phyloP scores from a whole-genome alignment of 2,113 vertebrate genomes.

The Antennarius striatus region DNA sequence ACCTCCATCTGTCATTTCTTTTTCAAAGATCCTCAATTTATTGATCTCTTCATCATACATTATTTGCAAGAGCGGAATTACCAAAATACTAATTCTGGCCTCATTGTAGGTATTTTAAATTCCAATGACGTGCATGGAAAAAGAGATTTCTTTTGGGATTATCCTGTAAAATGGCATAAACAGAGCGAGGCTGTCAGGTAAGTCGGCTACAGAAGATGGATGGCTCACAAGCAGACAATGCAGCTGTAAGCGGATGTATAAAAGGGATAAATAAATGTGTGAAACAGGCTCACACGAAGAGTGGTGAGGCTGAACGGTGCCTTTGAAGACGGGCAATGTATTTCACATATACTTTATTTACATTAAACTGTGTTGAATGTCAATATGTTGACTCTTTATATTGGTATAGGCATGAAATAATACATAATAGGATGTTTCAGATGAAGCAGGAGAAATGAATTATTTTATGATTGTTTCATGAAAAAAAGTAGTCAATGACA shows the following conservation, averaged over 20 bases:
- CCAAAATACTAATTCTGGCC: slow-evolving; percentile 10
- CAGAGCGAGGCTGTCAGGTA: slow-evolving; percentile 30
- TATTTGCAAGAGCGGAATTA: slow-evolving; percentile 12
- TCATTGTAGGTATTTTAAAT: slow-evolving; percentile 28
- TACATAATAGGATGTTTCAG: no score
- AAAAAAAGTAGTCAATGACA: no score
- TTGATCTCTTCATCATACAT: slow-evolving; percentile 26
- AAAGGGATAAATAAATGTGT: background rate
- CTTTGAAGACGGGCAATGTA: no score
- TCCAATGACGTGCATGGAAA: slow-evolving; percentile 19
- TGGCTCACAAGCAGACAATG: slow-evolving; percentile 4
- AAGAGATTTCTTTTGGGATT: slow-evolving; percentile 41
- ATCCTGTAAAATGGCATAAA: slow-evolving; percentile 44
- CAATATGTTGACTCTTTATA: no score
- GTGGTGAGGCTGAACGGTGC: no score
- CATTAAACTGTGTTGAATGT: no score
- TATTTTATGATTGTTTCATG: no score
- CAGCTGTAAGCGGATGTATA: slow-evolving; percentile 5
- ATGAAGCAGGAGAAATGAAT: no score
- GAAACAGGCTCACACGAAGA: background rate
- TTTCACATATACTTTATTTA: no score
- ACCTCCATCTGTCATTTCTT: slow-evolving; percentile 16
- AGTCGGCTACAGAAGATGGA: slow-evolving; percentile 26
- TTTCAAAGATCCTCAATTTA: background rate
- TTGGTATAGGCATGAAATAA: no score